A percentile compares a stretch with the other conserved stretches of the same genome.
Conservation (phyloP, 2,888 invertebrate genomes). For the Camptogramma bilineatum region DNA sequence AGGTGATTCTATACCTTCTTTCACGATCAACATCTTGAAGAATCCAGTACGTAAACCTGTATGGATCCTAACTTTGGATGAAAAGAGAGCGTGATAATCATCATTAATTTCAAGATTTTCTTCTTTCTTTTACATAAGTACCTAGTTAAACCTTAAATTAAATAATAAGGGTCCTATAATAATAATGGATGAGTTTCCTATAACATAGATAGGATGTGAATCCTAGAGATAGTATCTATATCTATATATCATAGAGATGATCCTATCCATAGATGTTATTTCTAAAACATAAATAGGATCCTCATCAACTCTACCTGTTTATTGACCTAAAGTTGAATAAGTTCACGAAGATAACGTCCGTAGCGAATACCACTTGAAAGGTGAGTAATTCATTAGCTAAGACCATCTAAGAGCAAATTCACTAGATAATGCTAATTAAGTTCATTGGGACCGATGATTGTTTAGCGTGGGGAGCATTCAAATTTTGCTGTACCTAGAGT, state of each 20-base stretch:
- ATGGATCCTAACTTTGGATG: too few species aligned
- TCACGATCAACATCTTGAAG: too few species aligned
- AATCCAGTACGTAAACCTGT: too few species aligned
- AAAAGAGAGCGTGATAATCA: too few species aligned
- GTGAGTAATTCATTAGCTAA: slow-evolving; percentile 46
- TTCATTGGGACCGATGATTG: slow-evolving; percentile 28
- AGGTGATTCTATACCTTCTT: too few species aligned
- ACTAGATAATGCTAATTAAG: slow-evolving; percentile 39
- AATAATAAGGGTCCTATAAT: too few species aligned
- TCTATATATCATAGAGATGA: too few species aligned
- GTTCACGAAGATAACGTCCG: slow-evolving; percentile 1
- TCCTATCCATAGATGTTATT: neutral
- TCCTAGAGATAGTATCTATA: too few species aligned
- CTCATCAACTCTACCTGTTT: neutral
- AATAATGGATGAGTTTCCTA: neutral
- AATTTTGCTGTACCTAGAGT: neutral
- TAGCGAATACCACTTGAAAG: slow-evolving; percentile 9
- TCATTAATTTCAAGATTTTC: too few species aligned
- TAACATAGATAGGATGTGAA: neutral
- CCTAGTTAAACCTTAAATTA: too few species aligned
- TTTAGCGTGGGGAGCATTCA: slow-evolving; percentile 5
- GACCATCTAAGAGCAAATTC: slow-evolving; percentile 37
- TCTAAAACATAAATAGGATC: neutral
- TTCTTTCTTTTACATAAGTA: too few species aligned
- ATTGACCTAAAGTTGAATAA: neutral